A percentile compares a stretch with the other conserved stretches of the same genome.
Conservation (phyloP, 2,113 vertebrate species). For the Vidua macroura region DNA sequence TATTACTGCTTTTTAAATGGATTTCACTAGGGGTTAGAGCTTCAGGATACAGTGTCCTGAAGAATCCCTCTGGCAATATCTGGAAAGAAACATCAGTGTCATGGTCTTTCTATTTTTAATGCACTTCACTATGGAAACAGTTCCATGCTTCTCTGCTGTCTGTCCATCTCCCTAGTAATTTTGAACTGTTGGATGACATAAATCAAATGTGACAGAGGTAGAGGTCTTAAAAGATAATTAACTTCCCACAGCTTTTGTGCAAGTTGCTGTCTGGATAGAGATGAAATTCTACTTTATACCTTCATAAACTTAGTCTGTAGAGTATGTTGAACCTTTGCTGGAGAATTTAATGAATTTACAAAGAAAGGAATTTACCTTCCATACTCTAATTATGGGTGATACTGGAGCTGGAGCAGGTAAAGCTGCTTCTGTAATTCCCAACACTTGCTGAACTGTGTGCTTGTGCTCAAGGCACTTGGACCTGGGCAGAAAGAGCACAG, state of each 20-base stretch:
- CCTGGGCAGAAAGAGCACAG: neutral
- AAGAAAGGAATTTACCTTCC: neutral
- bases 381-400: neutral
- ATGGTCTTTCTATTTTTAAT: slow-evolving; percentile 43
- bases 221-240: slow-evolving; percentile 21
- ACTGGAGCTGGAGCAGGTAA: neutral
- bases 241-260: neutral
- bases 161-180: slow-evolving; percentile 22
- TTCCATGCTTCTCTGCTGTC: neutral
- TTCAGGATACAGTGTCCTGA: neutral
- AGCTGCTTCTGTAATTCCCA: neutral
- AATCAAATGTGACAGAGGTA: slow-evolving; percentile 1
- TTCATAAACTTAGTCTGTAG: neutral
- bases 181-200: neutral
- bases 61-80: neutral
- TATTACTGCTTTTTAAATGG: neutral
- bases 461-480: neutral
- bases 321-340: neutral
- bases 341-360: neutral
- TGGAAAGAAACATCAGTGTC: slow-evolving; percentile 22
- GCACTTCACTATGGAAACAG: slow-evolving; percentile 38
- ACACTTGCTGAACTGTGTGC: neutral
- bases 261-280: neutral
- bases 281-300: neutral
- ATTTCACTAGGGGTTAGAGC: neutral